Conservation (phyloP, 2,797 vertebrate species). For the Oophaga sylvatica region DNA sequence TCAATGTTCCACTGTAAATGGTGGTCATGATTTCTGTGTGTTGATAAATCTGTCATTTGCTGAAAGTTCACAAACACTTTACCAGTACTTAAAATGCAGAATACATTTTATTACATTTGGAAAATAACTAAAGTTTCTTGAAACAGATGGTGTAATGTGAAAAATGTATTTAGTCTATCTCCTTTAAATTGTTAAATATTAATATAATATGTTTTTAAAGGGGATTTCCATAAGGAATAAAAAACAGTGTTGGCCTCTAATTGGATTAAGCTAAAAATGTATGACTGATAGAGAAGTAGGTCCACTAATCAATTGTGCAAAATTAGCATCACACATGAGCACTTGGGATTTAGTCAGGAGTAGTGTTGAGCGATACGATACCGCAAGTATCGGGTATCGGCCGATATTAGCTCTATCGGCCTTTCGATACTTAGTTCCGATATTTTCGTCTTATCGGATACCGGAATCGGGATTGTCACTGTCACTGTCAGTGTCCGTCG, state of each 20-base stretch:
- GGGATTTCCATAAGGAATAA: neutral
- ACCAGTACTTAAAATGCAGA: conserved; percentile 48
- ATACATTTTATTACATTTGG: conserved; percentile 57
- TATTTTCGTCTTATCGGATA: too few relatives aligned
- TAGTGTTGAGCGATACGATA: too few relatives aligned
- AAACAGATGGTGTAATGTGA: conserved; percentile 57
- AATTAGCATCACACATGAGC: too few relatives aligned
- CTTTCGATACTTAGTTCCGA: too few relatives aligned
- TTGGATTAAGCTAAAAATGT: neutral
- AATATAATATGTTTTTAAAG: neutral
- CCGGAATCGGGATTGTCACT: too few relatives aligned
- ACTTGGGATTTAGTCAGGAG: too few relatives aligned
- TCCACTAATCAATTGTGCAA: neutral
- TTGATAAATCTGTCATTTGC: conserved; percentile 59
- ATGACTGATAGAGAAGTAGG: neutral
- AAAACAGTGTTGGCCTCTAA: neutral
- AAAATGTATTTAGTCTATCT: conserved; percentile 41
- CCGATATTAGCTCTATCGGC: too few relatives aligned
- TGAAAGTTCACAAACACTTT: conserved; percentile 50
- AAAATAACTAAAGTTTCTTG: conserved; percentile 55
- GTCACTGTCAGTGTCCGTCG: too few relatives aligned
- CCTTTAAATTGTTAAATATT: conserved; percentile 38
- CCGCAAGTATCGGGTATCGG: too few relatives aligned
- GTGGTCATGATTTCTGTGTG: conserved; percentile 47
- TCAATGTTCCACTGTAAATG: conserved; percentile 54